phyloP scores from a whole-genome alignment of 2,888 invertebrate species.

The Platerodrilus igneus region DNA sequence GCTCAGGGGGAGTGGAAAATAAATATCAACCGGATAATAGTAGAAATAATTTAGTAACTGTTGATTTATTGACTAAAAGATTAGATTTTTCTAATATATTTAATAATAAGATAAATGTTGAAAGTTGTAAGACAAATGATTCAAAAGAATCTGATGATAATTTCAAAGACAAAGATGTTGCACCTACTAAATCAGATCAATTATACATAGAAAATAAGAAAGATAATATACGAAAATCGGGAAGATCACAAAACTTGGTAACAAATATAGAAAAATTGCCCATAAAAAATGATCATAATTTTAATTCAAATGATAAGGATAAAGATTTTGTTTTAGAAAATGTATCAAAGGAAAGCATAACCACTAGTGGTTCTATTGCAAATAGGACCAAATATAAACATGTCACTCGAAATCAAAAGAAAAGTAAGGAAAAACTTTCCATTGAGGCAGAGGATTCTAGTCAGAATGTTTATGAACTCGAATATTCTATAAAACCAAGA shows the following conservation, averaged over 20 bases:
- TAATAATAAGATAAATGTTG: neutral
- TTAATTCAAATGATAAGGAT: conserved; percentile 34
- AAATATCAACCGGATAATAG: neutral
- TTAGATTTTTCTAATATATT: conserved; percentile 18
- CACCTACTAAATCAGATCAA: too few relatives aligned
- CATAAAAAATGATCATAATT: conserved; percentile 36
- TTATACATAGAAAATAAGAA: conserved; percentile 4
- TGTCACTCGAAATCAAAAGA: conserved; percentile 7
- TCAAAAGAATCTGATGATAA: conserved; percentile 1
- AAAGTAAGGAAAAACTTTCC: conserved; percentile 11
- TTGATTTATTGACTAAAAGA: conserved; percentile 9
- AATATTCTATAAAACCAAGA: conserved; percentile 44
- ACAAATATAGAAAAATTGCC: too few relatives aligned
- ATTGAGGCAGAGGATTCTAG: conserved; percentile 18
- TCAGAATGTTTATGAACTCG: conserved; percentile 40
- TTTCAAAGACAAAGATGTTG: conserved; percentile 7
- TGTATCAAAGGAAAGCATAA: conserved; percentile 7
- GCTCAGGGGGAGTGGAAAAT: conserved; percentile 10
- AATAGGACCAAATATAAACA: conserved; percentile 6
- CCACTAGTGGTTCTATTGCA: conserved; percentile 3
- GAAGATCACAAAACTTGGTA: conserved; percentile 30
- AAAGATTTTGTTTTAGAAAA: conserved; percentile 36
- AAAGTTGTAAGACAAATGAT: conserved; percentile 6
- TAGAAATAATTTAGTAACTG: conserved; percentile 6
- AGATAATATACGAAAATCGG: conserved; percentile 26